These are phyloP conservation scores for Arenaria interpres DNA, from an alignment of 2,113 vertebrate species.

Conservation along the genomic window DNA sequence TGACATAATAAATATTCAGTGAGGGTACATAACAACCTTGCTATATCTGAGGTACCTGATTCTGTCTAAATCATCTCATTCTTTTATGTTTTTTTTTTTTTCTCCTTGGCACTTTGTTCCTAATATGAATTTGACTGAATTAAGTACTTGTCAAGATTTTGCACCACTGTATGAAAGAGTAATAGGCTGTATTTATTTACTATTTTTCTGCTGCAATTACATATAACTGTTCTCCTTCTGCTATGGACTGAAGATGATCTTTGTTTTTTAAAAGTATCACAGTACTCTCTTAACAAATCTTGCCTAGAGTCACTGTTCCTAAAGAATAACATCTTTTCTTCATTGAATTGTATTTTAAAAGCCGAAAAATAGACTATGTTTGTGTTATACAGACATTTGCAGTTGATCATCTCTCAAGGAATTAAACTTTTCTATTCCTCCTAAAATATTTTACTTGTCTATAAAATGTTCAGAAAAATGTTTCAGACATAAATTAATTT, in stretches of 20 bases:
- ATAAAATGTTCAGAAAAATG: neutral
- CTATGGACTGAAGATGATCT: neutral
- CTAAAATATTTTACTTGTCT: neutral
- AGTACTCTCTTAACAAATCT: neutral
- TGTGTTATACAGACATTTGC: neutral
- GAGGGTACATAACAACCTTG: neutral
- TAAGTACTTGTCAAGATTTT: constrained; percentile 30
- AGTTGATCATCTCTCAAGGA: neutral
- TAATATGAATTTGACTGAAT: neutral
- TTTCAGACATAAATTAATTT: neutral
- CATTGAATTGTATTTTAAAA: neutral
- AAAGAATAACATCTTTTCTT: constrained; percentile 8
- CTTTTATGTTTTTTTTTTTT: neutral
- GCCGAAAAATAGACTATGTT: neutral
- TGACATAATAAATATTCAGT: neutral
- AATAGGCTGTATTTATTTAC: neutral
- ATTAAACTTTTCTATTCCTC: neutral
- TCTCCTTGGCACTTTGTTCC: neutral
- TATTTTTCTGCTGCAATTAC: neutral
- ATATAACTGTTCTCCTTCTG: neutral
- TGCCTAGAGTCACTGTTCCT: neutral
- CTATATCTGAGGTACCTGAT: neutral
- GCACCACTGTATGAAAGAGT: neutral
- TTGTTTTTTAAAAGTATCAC: constrained; percentile 19
- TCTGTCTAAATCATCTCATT: neutral